A percentile compares a stretch with the other conserved stretches of the same genome.
Conservation (phyloP, 2,113 vertebrate species). For the Eptesicus fuscus region DNA sequence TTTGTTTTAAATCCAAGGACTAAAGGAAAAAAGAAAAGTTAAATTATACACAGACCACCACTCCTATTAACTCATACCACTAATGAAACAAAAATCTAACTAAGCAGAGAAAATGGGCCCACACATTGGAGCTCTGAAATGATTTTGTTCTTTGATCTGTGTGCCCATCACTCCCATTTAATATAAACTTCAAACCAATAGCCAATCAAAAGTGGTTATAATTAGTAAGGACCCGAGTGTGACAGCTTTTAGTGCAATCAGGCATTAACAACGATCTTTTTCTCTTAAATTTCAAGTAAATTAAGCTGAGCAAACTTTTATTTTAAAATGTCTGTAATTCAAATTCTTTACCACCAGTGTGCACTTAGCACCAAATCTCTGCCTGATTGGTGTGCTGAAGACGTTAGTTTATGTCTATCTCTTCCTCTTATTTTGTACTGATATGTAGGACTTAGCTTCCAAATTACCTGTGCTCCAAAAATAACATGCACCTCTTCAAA, state of each 20-base stretch:
- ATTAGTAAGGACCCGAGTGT: constrained; percentile 61
- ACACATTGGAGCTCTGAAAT: constrained; percentile 53
- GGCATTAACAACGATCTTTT: constrained; percentile 40
- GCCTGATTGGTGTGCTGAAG: not conserved
- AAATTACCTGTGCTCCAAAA: constrained; percentile 44
- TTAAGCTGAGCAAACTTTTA: constrained; percentile 41
- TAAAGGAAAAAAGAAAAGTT: constrained; percentile 40
- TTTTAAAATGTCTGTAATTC: constrained; percentile 31
- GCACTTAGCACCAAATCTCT: not conserved
- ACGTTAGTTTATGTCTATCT: not conserved
- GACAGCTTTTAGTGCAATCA: constrained; percentile 52
- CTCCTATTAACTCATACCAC: constrained; percentile 67
- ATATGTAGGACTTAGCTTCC: not conserved
- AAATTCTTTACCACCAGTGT: not conserved
- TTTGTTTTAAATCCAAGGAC: constrained; percentile 51
- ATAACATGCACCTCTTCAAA: not conserved
- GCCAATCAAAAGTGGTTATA: constrained; percentile 67
- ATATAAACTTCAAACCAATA: constrained; percentile 70
- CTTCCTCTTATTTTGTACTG: not conserved
- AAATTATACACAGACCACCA: constrained; percentile 67
- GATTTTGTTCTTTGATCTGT: constrained; percentile 59
- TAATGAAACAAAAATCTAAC: constrained; percentile 71
- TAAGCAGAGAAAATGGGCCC: constrained; percentile 70
- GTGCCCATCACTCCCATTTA: constrained; percentile 65
- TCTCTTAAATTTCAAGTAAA: constrained; percentile 39